Conservation (phyloP, 2,888 invertebrate genomes). For the Andricus quercusramuli region DNA sequence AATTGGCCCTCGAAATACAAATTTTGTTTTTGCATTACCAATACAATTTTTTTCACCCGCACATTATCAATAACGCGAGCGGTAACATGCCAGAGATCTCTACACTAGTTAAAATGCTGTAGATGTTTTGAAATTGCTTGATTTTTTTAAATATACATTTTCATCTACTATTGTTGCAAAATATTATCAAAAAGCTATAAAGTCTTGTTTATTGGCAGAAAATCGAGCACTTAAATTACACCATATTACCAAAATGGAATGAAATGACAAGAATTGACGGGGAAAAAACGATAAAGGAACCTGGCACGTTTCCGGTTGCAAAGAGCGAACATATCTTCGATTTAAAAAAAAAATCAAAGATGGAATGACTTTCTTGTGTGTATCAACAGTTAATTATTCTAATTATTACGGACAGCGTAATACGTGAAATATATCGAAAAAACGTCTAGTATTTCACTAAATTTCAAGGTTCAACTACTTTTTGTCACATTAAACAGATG, state of each 20-base stretch:
- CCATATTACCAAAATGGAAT: background rate
- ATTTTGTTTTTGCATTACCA: background rate
- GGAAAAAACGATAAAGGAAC: background rate
- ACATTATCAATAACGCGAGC: background rate
- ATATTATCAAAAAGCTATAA: background rate
- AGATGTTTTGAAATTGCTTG: background rate
- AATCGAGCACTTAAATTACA: background rate
- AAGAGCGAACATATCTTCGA: background rate
- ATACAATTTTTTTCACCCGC: conserved; percentile 4
- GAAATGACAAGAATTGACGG: background rate
- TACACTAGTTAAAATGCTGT: background rate
- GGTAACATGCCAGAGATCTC: conserved; percentile 18
- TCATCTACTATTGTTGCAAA: background rate
- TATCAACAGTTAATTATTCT: conserved; percentile 35
- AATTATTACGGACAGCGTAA: conserved; percentile 23
- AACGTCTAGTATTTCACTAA: conserved; percentile 19
- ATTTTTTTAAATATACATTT: background rate
- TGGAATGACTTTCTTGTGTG: conserved; percentile 29
- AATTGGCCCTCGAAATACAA: background rate
- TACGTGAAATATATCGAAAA: conserved; percentile 5
- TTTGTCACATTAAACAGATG: conserved; percentile 16
- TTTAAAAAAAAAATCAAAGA: conserved; percentile 9
- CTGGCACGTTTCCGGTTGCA: conserved; percentile 12
- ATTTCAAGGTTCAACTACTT: conserved; percentile 24
- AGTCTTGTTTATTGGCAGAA: background rate